Base-by-base conservation (phyloP, 2,797 vertebrate genomes). In the Tolypeutes matacus region DNA sequence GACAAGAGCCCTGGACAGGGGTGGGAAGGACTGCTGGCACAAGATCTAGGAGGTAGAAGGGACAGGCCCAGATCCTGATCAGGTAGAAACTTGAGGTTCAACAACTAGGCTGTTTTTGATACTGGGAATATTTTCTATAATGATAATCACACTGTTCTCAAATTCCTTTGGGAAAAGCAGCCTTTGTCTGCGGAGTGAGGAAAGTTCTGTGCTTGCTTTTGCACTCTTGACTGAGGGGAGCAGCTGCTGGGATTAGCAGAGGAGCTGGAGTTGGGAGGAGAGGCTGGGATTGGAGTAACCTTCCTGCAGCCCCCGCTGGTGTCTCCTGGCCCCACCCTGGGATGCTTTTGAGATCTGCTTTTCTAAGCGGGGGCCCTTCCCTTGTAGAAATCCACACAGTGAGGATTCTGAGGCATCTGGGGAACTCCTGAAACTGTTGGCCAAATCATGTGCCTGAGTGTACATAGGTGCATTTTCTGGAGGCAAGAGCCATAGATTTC, bases 71-170 rank as follows among this genome's bases (percentile, higher is more conserved):
- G 65, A 51, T 70, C 31, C 67, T 7, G 1, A 73, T 49, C 4
- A 4, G 31, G 18, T 7, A 64, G 67, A 87, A 39, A 2, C 70
- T 10, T 39, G 62, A 95, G 86, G 9, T 31, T 70, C 18, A 23
- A 17, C 18, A 64, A 27, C 56, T 49, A 42, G 60, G 12, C 23
- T 21, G 25, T 42, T 93, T 64, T 51, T 17, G 65, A 65, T 89
- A 60, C 70, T n/a, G 21, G 12, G 64, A 65, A 31, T 15, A 14
- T 91, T 89, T 85, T 70, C 94, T 89, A 13, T 95, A 87, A 90
- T 91, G 88, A 91, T 7, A 86, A 39, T 73, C 46, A 67, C 42
- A 31, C 1, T 7, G 34, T 21, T 89, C 56, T 62, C 56, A 31
- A 46, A 53, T n/a, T 72, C 67, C 42, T 31, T 14, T 56, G 75